A percentile compares a stretch with the other conserved stretches of the same genome.
Evolutionary conservation across 2,888 invertebrate species (phyloP).

Genomic region (Oeneis ivallda): DNA sequence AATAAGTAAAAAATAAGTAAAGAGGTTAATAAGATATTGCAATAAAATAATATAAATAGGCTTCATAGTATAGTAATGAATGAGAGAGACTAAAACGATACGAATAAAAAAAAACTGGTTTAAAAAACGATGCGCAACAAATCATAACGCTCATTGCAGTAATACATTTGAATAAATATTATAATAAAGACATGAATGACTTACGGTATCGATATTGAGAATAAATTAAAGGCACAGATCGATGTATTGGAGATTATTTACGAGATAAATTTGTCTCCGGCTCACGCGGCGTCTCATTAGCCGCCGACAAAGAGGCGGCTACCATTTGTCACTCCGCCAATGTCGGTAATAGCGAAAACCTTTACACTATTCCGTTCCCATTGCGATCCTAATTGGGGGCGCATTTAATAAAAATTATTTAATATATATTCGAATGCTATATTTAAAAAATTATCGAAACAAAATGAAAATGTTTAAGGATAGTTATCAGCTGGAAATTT

Average conservation of each 20-base stretch:
- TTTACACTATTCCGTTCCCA: constrained; percentile 25
- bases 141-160: constrained; percentile 33
- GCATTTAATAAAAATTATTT: background rate
- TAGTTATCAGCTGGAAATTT: too few relatives aligned
- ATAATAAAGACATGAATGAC: constrained; percentile 68
- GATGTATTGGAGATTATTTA: constrained; percentile 73
- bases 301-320: constrained; percentile 70
- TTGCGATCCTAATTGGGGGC: constrained; percentile 22
- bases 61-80: constrained; percentile 1
- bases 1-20: too few relatives aligned
- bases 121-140: constrained; percentile 22
- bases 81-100: constrained; percentile 1
- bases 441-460: too few relatives aligned
- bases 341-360: constrained; percentile 70
- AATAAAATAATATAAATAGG: constrained; percentile 5
- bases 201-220: constrained; percentile 68
- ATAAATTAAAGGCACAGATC: constrained; percentile 73
- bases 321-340: constrained; percentile 70
- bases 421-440: too few relatives aligned
- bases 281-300: constrained; percentile 70
- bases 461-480: too few relatives aligned
- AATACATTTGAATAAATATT: constrained; percentile 53
- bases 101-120: constrained; percentile 12
- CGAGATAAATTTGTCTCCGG: constrained; percentile 75
- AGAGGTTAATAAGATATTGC: too few relatives aligned